Base-by-base conservation (phyloP, 2,888 invertebrate species). In the Thymelicus lineola region DNA sequence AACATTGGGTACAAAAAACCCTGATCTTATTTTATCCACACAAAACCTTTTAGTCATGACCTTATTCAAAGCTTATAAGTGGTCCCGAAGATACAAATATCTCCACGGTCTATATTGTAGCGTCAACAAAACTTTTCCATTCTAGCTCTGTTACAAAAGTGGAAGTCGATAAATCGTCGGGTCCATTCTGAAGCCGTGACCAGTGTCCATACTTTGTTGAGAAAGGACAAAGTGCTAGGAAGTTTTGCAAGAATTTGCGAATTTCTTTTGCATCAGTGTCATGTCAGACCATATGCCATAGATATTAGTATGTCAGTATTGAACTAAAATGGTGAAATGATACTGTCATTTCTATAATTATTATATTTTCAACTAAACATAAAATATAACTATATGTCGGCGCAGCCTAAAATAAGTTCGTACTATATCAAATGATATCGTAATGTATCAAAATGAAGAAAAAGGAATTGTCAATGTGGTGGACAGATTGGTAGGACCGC, bases 121-220 rank as follows among this genome's bases (percentile, higher is more conserved):
- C 53, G 14, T n/a, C 59, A 59, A 48, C 15, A 61, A 60, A 67
- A 60, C 66, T 67, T 67, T 67, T 60, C 67, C 60, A 67, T 67
- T 67, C 60, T 67, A 53, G 42, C 50, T 61, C 50, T 53, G 53
- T 61, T 67, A 61, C 60, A 35, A 67, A 53, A 67, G 53, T 64
- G 50, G 53, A 60, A 67, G 60, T 61, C 67, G 53, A 61, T 61
- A 61, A 67, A 67, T 67, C 60, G 60, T 53, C 53, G 35, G 53
- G 10, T 38, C n/a, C 35, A 17, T 57, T 57, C 35, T 57, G 38
- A 15, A 53, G 67, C 38, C 45, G 53, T 61, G 67, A 67, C 60
- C 67, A 67, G 60, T 66, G 66, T 66, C 66, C 59, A 66, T 66
- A 59, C 58, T 67, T 17, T 48, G 36, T 59, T 66, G n/a, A 17